Conservation (phyloP, 2,113 vertebrate species). For the Colossoma macropomum region DNA sequence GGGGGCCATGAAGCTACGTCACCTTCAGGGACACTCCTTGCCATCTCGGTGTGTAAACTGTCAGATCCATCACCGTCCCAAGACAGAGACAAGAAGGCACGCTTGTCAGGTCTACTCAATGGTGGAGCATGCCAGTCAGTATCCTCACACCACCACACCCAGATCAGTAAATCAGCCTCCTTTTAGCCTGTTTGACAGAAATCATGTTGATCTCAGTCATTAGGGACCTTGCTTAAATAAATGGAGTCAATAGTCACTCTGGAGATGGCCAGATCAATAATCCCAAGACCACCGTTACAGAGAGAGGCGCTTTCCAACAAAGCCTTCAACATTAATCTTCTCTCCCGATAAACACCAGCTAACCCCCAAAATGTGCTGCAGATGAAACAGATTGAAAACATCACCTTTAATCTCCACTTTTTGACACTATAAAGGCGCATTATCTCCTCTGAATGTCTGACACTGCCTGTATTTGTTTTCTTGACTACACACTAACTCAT, state of each 20-base stretch:
- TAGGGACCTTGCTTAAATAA: slow-evolving; percentile 45
- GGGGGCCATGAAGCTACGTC: not conserved
- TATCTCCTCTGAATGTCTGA: not conserved
- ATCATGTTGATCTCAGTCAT: slow-evolving; percentile 44
- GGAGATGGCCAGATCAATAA: slow-evolving; percentile 42
- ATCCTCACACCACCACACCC: not conserved
- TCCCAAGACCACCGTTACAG: slow-evolving; percentile 31
- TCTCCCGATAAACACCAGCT: slow-evolving; percentile 22
- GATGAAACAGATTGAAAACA: slow-evolving; percentile 36
- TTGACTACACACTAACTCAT: not conserved
- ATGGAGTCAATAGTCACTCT: slow-evolving; percentile 39
- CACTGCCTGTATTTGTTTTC: not conserved
- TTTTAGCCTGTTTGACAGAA: slow-evolving; percentile 44
- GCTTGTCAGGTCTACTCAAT: slow-evolving; percentile 3
- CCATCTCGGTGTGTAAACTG: slow-evolving; percentile 20
- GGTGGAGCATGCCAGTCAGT: not conserved
- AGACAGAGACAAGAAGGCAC: slow-evolving; percentile 3
- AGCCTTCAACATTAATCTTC: slow-evolving; percentile 38
- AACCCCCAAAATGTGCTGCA: slow-evolving; percentile 13
- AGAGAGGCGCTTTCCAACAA: slow-evolving; percentile 28
- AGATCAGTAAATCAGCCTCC: slow-evolving; percentile 9
- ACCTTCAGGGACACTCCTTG: slow-evolving; percentile 9
- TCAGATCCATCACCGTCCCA: slow-evolving; percentile 3
- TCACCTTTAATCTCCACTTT: slow-evolving; percentile 14
- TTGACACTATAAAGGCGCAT: slow-evolving; percentile 1